Percentiles rank a stretch among this genome's conserved stretches.
Conservation (phyloP, 2,113 vertebrate species). For the Eonycteris spelaea region DNA sequence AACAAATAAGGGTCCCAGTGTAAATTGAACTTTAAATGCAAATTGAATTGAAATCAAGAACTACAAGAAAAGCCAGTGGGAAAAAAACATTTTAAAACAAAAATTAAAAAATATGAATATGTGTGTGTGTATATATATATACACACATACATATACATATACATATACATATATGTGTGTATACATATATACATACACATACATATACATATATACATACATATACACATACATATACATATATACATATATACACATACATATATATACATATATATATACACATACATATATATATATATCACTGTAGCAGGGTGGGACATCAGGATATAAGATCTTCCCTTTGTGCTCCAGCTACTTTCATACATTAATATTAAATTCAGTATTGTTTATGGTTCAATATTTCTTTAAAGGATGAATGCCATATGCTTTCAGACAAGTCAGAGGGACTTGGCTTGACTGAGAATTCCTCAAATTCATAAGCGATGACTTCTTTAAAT, state of each 20-base stretch:
- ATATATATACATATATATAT: no score
- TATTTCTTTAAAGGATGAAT: not conserved
- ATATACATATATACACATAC: no score
- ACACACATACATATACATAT: no score
- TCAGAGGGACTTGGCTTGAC: not conserved
- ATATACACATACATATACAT: no score
- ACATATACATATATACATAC: no score
- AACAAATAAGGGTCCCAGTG: not conserved
- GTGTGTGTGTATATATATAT: no score
- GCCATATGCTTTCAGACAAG: not conserved
- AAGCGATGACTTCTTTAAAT: slow-evolving; percentile 6
- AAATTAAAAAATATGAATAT: no score
- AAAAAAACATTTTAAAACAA: not conserved
- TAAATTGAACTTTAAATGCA: not conserved
- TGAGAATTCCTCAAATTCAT: not conserved
- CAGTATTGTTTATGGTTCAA: not conserved
- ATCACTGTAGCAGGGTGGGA: not conserved
- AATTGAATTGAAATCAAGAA: not conserved
- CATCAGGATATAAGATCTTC: not conserved
- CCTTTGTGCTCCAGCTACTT: not conserved
- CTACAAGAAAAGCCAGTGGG: not conserved
- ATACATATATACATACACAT: no score
- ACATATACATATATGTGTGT: no score
- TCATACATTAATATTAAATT: slow-evolving; percentile 4
- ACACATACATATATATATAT: no score